Base-by-base conservation (phyloP, 2,113 vertebrate genomes). In the Pelecanus crispus region DNA sequence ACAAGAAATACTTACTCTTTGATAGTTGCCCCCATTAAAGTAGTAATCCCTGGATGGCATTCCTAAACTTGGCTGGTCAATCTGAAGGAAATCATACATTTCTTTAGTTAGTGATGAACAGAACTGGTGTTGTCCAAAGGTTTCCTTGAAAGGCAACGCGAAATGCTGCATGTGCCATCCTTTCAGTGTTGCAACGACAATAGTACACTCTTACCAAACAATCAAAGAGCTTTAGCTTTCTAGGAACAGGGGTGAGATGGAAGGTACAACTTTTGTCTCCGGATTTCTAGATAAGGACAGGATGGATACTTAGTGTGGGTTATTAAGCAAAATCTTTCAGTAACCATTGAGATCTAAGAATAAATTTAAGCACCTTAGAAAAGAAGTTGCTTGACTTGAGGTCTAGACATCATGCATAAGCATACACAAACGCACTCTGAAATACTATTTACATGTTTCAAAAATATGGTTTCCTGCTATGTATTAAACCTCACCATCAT, bases 21-120 rank as follows among this genome's bases (percentile, higher is more conserved):
- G 98, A 95, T 98, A 99, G 97, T 97, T 99, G 80, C 98, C 98
- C 4, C 91, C 98, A 6, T 98, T 99, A 65, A 99, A 99, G 91
- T 99, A 99, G 97, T 99, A 99, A 84, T 99, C 99, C 90, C 99
- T 98, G 65, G 99, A 99, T 11, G 99, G 99, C 99, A 99, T 99
- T 89, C 99, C 99, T 81, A 99, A 94, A 44, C 97, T 98, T 17
- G 99, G 99, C 95, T 99, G 99, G 97, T 99, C 99, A 88, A 99
- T 98, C 99, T 99, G 97, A 58, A 96, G 91, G 86, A 92, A 94
- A 94, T 66, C 6, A 83, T 13, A 34, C 11, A 91, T 86, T 91
- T 92, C 58, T 67, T 15, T 70, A 52, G 88, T 95, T 61, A 93
- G 92, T 56, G 82, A 50, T 62, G 70, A 77, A 2, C 25, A 72